Evolutionary conservation across 2,113 vertebrate species (phyloP), one percentile per base, ranked within the genome.

Genomic region (Lophura nycthemera): DNA sequence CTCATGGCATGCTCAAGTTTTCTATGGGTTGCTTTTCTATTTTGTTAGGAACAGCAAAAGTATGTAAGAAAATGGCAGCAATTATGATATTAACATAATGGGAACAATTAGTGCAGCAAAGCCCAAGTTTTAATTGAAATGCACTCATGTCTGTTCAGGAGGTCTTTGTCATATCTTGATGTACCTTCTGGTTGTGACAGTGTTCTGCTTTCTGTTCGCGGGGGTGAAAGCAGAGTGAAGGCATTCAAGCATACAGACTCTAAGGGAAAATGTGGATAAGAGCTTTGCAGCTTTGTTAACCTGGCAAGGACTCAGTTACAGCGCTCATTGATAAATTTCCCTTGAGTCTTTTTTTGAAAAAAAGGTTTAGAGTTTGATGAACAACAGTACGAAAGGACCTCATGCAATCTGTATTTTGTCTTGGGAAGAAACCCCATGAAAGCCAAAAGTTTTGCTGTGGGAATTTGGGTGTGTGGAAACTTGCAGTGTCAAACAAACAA

Each of bases 31-130:
- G 7, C 45, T 63, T 69, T 73, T 8, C 42, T 59, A 17, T 91
- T 74, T 70, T 67, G 30, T 25, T 61, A 82, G 52, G 61, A 90
- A 63, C 7, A 71, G 60, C 38, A 86, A 47, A 70, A 79, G 90
- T 69, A 71, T 69, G 47, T 91, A 87, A 85, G 54, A 71, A 83
- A 88, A 80, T 47, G 56, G 59, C 73, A 91, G 80, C 56, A 86
- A 91, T 95, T 88, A 78, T 61, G 85, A 6, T 67, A 43, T 65
- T 73, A 95, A n/a, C 83, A 80, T 88, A 72, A 93, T 91, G 61
- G 66, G 80, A 92, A 88, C 71, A 94, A 91, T 95, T 86, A 92
- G 79, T 21, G 70, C 69, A 60, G 76, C 65, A 72, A 59, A 94
- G 75, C 22, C 45, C 78, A 10, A 6, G 63, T 54, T 83, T 80